Evolutionary conservation across 2,797 vertebrate species (phyloP).

Genomic region (Hemibagrus guttatus): DNA sequence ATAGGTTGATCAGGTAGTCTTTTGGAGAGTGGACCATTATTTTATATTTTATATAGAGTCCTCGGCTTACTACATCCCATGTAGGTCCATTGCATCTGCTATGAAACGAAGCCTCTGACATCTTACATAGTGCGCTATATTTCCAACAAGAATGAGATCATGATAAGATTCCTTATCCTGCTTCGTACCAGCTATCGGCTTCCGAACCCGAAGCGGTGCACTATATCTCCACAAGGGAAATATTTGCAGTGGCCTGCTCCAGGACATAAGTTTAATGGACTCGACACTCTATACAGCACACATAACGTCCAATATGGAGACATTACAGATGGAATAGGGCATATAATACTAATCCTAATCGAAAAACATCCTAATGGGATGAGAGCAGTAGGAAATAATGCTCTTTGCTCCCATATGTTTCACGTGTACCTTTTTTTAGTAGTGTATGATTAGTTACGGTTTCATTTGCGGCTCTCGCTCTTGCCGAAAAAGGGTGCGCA

Average conservation of each 20-base stretch:
- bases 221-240: neutral
- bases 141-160: neutral
- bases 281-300: neutral
- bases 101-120: constrained; percentile 11
- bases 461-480: neutral
- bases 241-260: neutral
- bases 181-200: neutral
- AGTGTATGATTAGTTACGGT: neutral
- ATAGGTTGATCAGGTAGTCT: neutral
- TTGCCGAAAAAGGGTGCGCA: neutral
- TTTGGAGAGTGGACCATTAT: neutral
- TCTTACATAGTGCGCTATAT: neutral
- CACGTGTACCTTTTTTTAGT: neutral
- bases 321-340: neutral
- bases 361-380: neutral
- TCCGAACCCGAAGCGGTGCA: neutral
- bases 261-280: neutral
- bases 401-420: no score
- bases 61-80: neutral
- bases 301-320: neutral
- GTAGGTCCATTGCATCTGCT: neutral
- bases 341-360: neutral
- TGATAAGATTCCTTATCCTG: neutral
- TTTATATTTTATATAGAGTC: neutral
- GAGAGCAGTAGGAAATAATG: neutral